Conservation (phyloP, 2,797 vertebrate species). For the Sitta carolinensis region DNA sequence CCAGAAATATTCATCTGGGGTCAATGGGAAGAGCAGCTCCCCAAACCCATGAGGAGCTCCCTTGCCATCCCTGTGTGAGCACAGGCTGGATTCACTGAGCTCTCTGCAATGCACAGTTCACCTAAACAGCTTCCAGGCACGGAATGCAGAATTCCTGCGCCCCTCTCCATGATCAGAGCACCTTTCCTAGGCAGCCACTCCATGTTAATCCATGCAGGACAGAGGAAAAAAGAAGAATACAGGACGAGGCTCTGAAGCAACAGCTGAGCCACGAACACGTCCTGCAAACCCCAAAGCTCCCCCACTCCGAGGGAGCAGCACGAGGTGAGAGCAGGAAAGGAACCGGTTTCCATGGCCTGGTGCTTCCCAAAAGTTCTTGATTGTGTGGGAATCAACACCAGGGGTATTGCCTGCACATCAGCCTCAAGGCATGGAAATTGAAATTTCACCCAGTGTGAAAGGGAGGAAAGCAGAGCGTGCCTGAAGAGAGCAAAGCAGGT, state of each 20-base stretch:
- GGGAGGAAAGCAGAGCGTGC: neutral
- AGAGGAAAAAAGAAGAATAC: neutral
- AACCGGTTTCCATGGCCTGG: neutral
- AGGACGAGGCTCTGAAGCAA: neutral
- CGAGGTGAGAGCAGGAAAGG: neutral
- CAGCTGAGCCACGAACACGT: neutral
- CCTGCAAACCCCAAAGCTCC: neutral
- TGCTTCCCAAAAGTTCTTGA: neutral
- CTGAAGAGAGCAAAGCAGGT: neutral
- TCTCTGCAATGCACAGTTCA: neutral
- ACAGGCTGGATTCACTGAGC: neutral
- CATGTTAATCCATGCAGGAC: neutral
- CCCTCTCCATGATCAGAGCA: neutral
- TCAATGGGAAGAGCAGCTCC: neutral
- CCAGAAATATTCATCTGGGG: neutral
- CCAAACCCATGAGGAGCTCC: accelerated
- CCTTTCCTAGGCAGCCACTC: neutral
- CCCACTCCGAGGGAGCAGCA: neutral
- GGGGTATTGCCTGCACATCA: neutral
- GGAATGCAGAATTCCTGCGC: neutral
- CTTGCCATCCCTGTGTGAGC: neutral
- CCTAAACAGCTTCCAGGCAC: neutral
- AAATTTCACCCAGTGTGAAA: neutral
- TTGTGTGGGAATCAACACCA: neutral
- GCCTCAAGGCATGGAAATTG: neutral